phyloP scores from a whole-genome alignment of 2,888 invertebrate species.

The Adelognathus sp. region DNA sequence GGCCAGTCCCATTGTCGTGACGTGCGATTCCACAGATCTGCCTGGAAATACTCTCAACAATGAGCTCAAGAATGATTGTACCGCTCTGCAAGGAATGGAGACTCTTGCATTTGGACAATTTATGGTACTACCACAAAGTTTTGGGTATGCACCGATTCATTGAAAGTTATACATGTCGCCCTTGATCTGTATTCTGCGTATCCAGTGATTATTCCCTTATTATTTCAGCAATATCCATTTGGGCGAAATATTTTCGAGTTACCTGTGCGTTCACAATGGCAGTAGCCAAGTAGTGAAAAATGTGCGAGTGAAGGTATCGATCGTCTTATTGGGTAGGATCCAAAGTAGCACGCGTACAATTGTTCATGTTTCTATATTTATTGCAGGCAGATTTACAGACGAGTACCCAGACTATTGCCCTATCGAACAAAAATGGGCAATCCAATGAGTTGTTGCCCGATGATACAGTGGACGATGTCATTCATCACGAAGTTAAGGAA shows the following conservation, averaged over 20 bases:
- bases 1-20: conserved; percentile 90
- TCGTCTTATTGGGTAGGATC: too few relatives aligned
- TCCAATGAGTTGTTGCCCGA: conserved; percentile 86
- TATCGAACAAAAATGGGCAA: conserved; percentile 87
- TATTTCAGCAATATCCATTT: conserved; percentile 93
- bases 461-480: conserved; percentile 95
- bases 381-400: conserved; percentile 95
- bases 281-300: conserved; percentile 92
- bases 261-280: conserved; percentile 98
- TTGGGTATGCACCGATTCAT: conserved; percentile 88
- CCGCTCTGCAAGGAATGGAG: conserved; percentile 91
- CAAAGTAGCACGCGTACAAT: not conserved
- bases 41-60: conserved; percentile 91
- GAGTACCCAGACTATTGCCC: conserved; percentile 91
- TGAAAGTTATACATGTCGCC: not conserved
- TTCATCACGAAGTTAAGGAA: conserved; percentile 99
- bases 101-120: conserved; percentile 94
- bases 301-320: conserved; percentile 89
- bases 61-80: conserved; percentile 91
- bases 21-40: conserved; percentile 92
- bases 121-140: conserved; percentile 96
- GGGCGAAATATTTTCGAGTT: conserved; percentile 99
- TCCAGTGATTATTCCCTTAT: not conserved
- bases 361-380: conserved; percentile 20
- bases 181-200: not conserved